Conservation (phyloP, 2,888 invertebrate species). For the Melolontha melolontha region DNA sequence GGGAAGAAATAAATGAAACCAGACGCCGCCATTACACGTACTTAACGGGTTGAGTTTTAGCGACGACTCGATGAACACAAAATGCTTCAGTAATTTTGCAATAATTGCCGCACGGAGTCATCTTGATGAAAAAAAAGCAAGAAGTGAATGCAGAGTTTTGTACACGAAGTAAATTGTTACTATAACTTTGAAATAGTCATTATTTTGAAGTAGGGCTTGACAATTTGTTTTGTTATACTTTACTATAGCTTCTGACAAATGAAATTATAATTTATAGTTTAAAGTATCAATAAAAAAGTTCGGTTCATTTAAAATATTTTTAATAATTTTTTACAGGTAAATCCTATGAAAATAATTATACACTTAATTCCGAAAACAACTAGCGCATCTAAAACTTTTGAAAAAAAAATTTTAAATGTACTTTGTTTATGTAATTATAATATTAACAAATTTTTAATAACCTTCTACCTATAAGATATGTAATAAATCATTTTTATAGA, state of each 20-base stretch:
- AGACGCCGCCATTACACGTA: conserved; percentile 16
- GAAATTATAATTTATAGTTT: too few species aligned
- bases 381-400: too few species aligned
- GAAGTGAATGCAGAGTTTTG: conserved; percentile 15
- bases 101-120: conserved; percentile 22
- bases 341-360: too few species aligned
- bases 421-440: too few species aligned
- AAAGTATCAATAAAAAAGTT: too few species aligned
- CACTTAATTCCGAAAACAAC: too few species aligned
- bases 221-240: background rate
- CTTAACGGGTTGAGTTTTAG: conserved; percentile 12
- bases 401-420: too few species aligned
- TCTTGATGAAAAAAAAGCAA: conserved; percentile 6
- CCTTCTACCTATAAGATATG: too few species aligned
- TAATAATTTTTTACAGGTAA: too few species aligned
- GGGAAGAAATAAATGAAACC: conserved; percentile 29
- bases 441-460: too few species aligned
- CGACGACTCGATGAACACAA: conserved; percentile 1
- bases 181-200: conserved; percentile 1
- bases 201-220: background rate
- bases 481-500: too few species aligned
- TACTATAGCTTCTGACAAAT: background rate
- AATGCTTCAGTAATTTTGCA: conserved; percentile 10
- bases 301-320: too few species aligned
- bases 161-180: conserved; percentile 22